Conservation (phyloP, 2,888 invertebrate species). For the Agriopis aurantiaria region DNA sequence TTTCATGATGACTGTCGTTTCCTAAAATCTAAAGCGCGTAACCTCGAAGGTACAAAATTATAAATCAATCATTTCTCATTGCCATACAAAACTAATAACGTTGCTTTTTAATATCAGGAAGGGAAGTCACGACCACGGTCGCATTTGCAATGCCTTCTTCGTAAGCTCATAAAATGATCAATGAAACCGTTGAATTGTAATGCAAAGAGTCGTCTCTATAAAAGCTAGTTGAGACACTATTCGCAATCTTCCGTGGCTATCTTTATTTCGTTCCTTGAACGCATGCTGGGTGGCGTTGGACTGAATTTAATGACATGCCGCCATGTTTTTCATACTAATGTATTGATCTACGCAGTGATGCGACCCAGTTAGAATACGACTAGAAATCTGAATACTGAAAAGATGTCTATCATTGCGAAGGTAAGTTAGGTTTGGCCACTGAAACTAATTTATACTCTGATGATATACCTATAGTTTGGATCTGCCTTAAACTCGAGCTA, state of each 20-base stretch:
- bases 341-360: slow-evolving; percentile 24
- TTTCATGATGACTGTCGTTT: slow-evolving; percentile 5
- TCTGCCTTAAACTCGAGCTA: too few species aligned
- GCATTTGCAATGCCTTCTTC: slow-evolving; percentile 79
- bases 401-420: neutral
- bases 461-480: too few species aligned
- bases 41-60: slow-evolving; percentile 32
- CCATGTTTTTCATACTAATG: slow-evolving; percentile 43
- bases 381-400: slow-evolving; percentile 6
- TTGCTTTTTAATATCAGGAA: slow-evolving; percentile 68
- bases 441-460: too few species aligned
- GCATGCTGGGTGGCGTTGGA: slow-evolving; percentile 43
- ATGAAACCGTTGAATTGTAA: slow-evolving; percentile 81
- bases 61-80: slow-evolving; percentile 66
- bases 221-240: slow-evolving; percentile 71
- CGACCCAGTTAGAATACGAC: slow-evolving; percentile 17
- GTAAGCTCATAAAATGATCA: slow-evolving; percentile 81
- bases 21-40: slow-evolving; percentile 18
- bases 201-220: slow-evolving; percentile 64
- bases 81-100: slow-evolving; percentile 32
- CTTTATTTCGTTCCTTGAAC: slow-evolving; percentile 46
- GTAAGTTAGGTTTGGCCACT: neutral
- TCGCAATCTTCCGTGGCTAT: slow-evolving; percentile 64
- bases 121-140: slow-evolving; percentile 73
- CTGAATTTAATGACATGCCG: slow-evolving; percentile 37